Conservation (phyloP, 2,888 invertebrate genomes). For the Sinohyriopsis cumingii region DNA sequence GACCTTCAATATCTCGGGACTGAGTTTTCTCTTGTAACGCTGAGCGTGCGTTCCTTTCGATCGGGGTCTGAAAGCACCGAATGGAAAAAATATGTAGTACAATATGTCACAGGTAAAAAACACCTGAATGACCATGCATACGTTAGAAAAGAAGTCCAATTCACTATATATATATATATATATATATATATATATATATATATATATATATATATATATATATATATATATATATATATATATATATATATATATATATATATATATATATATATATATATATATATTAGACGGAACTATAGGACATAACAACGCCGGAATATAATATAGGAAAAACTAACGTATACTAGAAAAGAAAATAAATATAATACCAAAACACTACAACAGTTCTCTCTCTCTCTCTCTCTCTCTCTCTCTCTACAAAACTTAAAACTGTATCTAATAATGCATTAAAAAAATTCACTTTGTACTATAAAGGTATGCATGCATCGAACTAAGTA, state of each 20-base stretch:
- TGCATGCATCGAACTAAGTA: not conserved
- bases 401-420: not conserved
- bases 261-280: no score
- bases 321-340: no score
- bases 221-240: no score
- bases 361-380: no score
- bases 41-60: conserved; percentile 19
- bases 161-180: no score
- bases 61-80: conserved; percentile 12
- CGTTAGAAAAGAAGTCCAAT: not conserved
- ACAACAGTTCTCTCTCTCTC: no score
- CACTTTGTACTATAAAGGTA: not conserved
- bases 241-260: no score
- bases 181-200: no score
- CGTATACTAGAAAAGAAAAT: no score
- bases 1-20: conserved; percentile 10
- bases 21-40: conserved; percentile 10
- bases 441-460: not conserved
- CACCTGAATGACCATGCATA: not conserved
- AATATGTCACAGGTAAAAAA: not conserved
- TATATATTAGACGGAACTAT: no score
- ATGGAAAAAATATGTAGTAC: not conserved
- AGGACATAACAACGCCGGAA: no score
- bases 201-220: no score
- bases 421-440: not conserved